Conservation (phyloP, 2,888 invertebrate species). For the Philopedon plagiatum region DNA sequence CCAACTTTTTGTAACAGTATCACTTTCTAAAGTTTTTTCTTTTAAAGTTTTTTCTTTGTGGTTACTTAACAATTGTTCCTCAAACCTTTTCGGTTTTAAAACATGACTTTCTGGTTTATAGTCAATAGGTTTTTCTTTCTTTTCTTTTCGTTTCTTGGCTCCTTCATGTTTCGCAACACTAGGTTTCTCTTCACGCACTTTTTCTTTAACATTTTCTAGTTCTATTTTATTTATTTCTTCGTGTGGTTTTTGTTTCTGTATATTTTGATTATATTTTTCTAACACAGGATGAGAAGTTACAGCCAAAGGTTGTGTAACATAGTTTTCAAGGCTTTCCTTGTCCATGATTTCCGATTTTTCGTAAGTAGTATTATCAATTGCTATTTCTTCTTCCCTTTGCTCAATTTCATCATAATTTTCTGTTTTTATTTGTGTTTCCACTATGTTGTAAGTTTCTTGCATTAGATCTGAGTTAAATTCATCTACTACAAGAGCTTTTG, state of each 20-base stretch:
- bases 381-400: background rate
- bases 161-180: background rate
- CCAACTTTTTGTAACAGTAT: constrained; percentile 10
- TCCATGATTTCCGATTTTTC: background rate
- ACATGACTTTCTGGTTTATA: background rate
- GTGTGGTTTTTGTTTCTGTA: no score
- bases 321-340: background rate
- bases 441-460: background rate
- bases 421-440: background rate
- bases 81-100: background rate
- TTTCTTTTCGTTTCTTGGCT: background rate
- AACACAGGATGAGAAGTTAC: no score
- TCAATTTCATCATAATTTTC: background rate
- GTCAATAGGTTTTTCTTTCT: background rate
- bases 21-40: background rate
- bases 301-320: background rate
- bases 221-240: background rate
- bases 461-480: background rate
- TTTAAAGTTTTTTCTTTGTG: background rate
- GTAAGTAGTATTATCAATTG: background rate
- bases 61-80: background rate
- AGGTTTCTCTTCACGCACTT: background rate
- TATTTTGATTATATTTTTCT: background rate
- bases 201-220: no score
- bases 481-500: background rate